Base-by-base conservation (phyloP, 2,888 invertebrate genomes). In the Orthosia cruda region DNA sequence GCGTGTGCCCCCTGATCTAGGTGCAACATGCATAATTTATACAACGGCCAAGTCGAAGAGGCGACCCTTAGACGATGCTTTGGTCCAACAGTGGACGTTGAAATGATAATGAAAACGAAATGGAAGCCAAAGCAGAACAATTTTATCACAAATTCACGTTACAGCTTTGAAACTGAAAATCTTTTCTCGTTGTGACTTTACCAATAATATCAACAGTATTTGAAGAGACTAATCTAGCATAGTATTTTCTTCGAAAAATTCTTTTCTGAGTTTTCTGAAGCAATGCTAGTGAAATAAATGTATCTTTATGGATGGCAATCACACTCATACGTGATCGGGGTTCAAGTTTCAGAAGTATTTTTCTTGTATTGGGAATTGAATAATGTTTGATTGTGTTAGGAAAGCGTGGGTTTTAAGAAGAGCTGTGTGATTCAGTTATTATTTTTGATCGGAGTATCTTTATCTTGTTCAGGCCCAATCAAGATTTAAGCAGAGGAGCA, bases 281-380 rank as follows among this genome's bases (percentile, higher is more conserved):
- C 52, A 52, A 74, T 13, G 7, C 74, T 49, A 80, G 74, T 77
- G 74, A 80, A 74, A 80, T 77, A 77, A 77, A 80, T 74, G 52
- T 80, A 58, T 77, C 20, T 57, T 57, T 52, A 74, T 74, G 23
- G 74, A 1, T 20, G 16, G 62, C 57, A 77, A 74, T 77, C 80
- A 77, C 47, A 52, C 32, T 77, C 62, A 52, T 74, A 77, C 77
- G 77, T 77, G 77, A 74, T 77, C 77, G 74, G 74, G 74, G 23
- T 80, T 58, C 18, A 40, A 50, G 55, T 73, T 47, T 57, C 45
- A 47, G 7, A 80, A 23, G 32, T 63, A 52, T 63, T 16, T 80
- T 54, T 58, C 47, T 26, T 58, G 32, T 47, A 32, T 47, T 63
- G 57, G 26, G 52, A 52, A 80, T 77, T 58, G 74, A 80, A 77